phyloP scores from a whole-genome alignment of 2,113 vertebrate genomes.

The cattle (Bos taurus) region DNA sequence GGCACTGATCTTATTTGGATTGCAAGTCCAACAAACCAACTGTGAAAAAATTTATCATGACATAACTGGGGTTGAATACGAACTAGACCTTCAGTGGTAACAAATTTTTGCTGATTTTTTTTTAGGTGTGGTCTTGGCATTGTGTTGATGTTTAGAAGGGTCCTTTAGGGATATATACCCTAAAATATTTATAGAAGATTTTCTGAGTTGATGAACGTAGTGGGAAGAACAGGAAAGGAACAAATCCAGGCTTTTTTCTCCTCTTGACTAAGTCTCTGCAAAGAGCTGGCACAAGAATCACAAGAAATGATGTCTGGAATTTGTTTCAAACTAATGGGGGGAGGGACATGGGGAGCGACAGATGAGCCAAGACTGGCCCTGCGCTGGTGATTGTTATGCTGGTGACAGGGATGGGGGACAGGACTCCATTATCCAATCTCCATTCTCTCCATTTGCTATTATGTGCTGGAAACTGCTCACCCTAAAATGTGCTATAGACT shows the following conservation, averaged over 20 bases:
- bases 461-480: neutral
- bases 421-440: neutral
- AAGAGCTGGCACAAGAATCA: neutral
- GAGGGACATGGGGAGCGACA: neutral
- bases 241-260: neutral
- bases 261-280: neutral
- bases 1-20: neutral
- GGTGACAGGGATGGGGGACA: neutral
- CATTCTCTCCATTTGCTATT: neutral
- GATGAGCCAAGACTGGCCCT: neutral
- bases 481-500: neutral
- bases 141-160: neutral
- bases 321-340: neutral
- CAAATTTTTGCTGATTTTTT: neutral
- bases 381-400: neutral
- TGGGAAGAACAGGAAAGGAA: neutral
- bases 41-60: neutral
- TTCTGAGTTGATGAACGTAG: neutral
- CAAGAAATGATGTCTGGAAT: neutral
- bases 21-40: neutral
- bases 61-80: neutral
- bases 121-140: neutral
- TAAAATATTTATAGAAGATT: neutral
- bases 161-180: neutral
- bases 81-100: neutral